A percentile compares a stretch with the other conserved stretches of the same genome.
phyloP scores from a whole-genome alignment of 2,888 invertebrate species.

The Aromia moschata region DNA sequence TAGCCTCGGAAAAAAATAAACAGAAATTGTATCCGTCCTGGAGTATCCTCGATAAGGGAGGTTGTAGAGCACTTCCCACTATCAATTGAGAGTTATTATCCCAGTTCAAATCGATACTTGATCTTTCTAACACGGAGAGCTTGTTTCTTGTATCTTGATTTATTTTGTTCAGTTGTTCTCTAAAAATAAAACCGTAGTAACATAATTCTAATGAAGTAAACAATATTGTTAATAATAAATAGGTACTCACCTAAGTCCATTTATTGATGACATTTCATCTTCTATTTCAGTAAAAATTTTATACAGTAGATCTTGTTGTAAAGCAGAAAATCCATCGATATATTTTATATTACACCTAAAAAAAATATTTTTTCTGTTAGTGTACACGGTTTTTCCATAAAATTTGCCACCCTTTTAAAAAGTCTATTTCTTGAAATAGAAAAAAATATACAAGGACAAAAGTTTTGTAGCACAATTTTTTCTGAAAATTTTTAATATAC shows the following conservation, averaged over 20 bases:
- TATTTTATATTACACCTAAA: constrained; percentile 63
- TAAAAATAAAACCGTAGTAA: too few relatives aligned
- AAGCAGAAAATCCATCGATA: constrained; percentile 62
- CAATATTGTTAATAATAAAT: too few relatives aligned
- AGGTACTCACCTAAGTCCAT: constrained; percentile 50
- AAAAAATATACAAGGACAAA: too few relatives aligned
- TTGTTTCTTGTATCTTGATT: constrained; percentile 55
- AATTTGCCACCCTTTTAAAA: too few relatives aligned
- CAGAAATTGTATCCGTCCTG: constrained; percentile 52
- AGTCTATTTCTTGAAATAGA: too few relatives aligned
- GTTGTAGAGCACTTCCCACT: constrained; percentile 56
- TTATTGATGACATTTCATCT: constrained; percentile 61
- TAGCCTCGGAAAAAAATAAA: constrained; percentile 48
- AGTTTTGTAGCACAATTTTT: too few relatives aligned
- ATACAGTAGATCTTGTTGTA: constrained; percentile 62
- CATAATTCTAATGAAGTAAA: too few relatives aligned
- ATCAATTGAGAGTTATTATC: constrained; percentile 47
- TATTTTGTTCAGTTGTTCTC: constrained; percentile 49
- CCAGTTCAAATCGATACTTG: constrained; percentile 55
- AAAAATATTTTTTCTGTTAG: too few relatives aligned
- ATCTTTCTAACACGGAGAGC: constrained; percentile 49
- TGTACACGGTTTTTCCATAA: too few relatives aligned
- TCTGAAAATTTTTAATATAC: too few relatives aligned
- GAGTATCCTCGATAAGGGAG: constrained; percentile 53
- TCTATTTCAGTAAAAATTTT: constrained; percentile 63